A percentile compares a stretch with the other conserved stretches of the same genome.
These are phyloP conservation scores for Xenopus petersii DNA, from an alignment of 2,797 vertebrate species.

Conservation along the genomic window DNA sequence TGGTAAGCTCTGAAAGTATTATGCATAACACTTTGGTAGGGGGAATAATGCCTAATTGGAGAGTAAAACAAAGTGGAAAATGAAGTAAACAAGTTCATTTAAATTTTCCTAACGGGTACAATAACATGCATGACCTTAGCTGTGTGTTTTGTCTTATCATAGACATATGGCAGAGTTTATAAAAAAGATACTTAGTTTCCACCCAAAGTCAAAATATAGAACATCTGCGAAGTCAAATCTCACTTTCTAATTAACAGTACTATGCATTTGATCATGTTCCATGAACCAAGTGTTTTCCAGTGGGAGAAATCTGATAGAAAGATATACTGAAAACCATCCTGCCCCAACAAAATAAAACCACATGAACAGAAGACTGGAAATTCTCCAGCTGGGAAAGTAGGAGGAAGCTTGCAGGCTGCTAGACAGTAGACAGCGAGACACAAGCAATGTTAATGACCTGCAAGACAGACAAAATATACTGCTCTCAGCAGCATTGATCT, in stretches of 20 bases:
- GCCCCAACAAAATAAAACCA: conserved; percentile 34
- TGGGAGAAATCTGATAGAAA: conserved; percentile 33
- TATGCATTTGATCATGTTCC: conserved; percentile 43
- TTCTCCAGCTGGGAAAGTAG: conserved; percentile 11
- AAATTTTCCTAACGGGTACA: conserved; percentile 10
- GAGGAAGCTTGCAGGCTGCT: conserved; percentile 3
- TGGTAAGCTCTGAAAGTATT: too few species aligned
- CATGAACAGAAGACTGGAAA: conserved; percentile 18
- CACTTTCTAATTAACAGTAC: conserved; percentile 40
- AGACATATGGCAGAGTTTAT: conserved; percentile 37
- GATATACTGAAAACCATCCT: conserved; percentile 6
- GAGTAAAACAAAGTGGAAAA: conserved; percentile 1
- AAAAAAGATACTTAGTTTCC: conserved; percentile 22
- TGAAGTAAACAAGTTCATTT: neutral
- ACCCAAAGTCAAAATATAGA: conserved; percentile 20
- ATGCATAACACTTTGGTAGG: too few species aligned
- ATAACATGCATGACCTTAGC: conserved; percentile 21
- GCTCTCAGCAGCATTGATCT: neutral
- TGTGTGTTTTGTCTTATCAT: conserved; percentile 6
- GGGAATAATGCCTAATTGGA: too few species aligned
- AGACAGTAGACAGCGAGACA: conserved; percentile 15
- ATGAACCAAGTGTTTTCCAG: conserved; percentile 31
- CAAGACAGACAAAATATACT: neutral
- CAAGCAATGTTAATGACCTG: neutral
- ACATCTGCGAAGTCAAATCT: conserved; percentile 39